Percentiles rank a stretch among this genome's conserved stretches.
Conservation (phyloP, 2,888 invertebrate species). For the Eristalis pertinax region DNA sequence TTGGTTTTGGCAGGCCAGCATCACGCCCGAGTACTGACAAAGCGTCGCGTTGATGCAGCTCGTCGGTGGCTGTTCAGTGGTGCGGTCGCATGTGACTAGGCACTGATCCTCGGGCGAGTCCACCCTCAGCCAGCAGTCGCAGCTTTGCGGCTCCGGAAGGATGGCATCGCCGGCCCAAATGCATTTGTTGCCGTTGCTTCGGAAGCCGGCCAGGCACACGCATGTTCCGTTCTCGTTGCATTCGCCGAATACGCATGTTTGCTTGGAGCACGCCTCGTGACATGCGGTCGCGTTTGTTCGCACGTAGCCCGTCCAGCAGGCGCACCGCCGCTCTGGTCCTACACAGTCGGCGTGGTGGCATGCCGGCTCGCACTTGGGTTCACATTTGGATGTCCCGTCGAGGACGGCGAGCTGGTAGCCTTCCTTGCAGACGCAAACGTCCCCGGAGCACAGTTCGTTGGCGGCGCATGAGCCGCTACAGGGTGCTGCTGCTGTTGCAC, state of each 20-base stretch:
- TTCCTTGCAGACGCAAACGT: constrained; percentile 28
- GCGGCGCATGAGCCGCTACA: constrained; percentile 26
- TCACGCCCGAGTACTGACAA: constrained; percentile 37
- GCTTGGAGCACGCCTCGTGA: constrained; percentile 26
- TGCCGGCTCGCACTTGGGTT: constrained; percentile 72
- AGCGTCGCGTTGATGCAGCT: constrained; percentile 28
- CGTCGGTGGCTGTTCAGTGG: not conserved
- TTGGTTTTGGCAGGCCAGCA: constrained; percentile 10
- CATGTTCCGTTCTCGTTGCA: constrained; percentile 42
- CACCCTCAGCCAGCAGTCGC: constrained; percentile 50
- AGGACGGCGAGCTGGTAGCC: constrained; percentile 17
- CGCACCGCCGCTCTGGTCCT: constrained; percentile 74
- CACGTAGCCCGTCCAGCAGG: constrained; percentile 77
- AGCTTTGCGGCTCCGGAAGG: constrained; percentile 38
- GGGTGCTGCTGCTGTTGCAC: not conserved
- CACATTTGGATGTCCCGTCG: constrained; percentile 58
- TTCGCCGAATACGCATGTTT: constrained; percentile 45
- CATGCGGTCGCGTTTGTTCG: constrained; percentile 30
- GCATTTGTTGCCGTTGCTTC: constrained; percentile 36
- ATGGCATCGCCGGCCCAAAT: constrained; percentile 45
- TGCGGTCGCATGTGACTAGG: constrained; percentile 11
- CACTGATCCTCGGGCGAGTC: constrained; percentile 23
- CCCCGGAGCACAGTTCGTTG: constrained; percentile 46
- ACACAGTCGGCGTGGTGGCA: constrained; percentile 76
- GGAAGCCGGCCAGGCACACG: constrained; percentile 26